Evolutionary conservation across 2,113 vertebrate genomes (phyloP).

Genomic region (Cettia cetti): DNA sequence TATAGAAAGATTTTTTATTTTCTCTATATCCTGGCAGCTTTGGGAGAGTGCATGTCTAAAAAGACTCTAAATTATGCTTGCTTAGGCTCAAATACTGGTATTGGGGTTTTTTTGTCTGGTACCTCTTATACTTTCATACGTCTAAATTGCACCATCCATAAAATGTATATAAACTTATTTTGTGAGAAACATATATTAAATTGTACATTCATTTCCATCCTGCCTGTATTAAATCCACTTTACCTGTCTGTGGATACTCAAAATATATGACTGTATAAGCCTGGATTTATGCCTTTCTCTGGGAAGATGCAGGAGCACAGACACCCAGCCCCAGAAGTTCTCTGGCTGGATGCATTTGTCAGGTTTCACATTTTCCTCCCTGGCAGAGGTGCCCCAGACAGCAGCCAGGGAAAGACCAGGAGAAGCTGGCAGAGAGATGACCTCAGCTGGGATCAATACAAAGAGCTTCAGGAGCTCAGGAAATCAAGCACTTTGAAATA

Average conservation of each 20-base stretch:
- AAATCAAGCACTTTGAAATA: slow-evolving; percentile 28
- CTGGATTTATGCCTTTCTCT: background rate
- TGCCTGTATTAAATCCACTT: background rate
- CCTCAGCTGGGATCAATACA: background rate
- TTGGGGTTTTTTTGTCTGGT: background rate
- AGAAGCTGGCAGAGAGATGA: background rate
- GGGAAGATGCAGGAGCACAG: background rate
- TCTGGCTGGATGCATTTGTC: background rate
- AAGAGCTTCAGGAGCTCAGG: slow-evolving; percentile 18
- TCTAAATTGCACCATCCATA: background rate
- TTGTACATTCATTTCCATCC: background rate
- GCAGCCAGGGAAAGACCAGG: background rate
- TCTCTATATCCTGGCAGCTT: background rate
- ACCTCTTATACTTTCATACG: background rate
- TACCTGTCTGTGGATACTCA: background rate
- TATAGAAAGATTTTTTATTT: background rate
- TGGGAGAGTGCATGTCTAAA: background rate
- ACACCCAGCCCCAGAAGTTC: background rate
- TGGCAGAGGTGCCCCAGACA: background rate
- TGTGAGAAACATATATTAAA: background rate
- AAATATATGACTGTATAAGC: background rate
- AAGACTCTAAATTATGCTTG: slow-evolving; percentile 5
- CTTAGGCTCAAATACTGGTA: background rate
- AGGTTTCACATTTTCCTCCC: background rate
- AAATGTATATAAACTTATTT: background rate